Base-by-base conservation (phyloP, 2,113 vertebrate species). In the Condylura cristata region DNA sequence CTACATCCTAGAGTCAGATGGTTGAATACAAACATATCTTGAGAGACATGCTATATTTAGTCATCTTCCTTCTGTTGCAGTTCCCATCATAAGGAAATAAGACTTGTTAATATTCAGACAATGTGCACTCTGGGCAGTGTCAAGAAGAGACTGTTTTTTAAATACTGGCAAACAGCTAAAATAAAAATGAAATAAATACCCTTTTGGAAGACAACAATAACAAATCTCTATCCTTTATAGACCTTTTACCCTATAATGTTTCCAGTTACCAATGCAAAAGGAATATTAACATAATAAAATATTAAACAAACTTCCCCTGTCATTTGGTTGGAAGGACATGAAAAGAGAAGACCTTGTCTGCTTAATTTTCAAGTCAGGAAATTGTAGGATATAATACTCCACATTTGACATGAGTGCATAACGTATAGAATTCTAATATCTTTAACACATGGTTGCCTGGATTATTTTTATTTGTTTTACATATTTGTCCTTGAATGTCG, bases 1-100 rank as follows among this genome's bases (percentile, higher is more conserved):
- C 46, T 75, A 26, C n/a, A 53, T 96, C 89, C 46, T 95, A 80
- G 87, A 96, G 65, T 97, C 74, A 94, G 61, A 71, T 86, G 46
- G 60, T 71, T 68, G 83, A 85, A 96, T 53, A 48, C 66, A 92
- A 70, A 86, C 72, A 68, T 56, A 92, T 32, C 1, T 92, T 89
- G 96, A 94, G 56, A 97, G 76, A 94, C 79, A 39, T 87, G 10
- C 30, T 97, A 48, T 81, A 97, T 97, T 92, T 86, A 78, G 68
- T 79, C 28, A 58, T 96, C 32, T 85, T 46, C 58, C 91, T 80
- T 76, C 37, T 89, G 30, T 32, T 95, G 56, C 93, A 76, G 85
- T 94, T 92, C 76, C 48, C 91, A 93, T 94, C 82, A 70, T 30
- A 86, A 68, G 28, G 76, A 96, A 95, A 94, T 89, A 74, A 97